phyloP scores from a whole-genome alignment of 2,888 invertebrate genomes.

The Scelioninae gen. 2 region DNA sequence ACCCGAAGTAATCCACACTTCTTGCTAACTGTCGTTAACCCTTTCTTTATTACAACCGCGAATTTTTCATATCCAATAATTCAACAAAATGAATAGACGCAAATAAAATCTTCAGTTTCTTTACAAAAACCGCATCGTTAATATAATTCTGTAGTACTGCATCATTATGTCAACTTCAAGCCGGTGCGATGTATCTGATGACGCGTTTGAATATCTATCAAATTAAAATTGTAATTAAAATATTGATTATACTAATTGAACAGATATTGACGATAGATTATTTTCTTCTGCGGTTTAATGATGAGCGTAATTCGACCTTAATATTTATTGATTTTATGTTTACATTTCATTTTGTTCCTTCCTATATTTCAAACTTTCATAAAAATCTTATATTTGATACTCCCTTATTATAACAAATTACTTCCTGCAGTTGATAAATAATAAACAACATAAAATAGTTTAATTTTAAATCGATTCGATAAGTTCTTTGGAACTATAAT shows the following conservation, averaged over 20 bases:
- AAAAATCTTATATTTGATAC: constrained; percentile 3
- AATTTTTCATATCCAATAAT: too few relatives aligned
- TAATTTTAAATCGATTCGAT: too few relatives aligned
- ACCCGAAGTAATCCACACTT: constrained; percentile 2
- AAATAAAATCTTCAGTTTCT: too few relatives aligned
- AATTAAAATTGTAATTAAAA: constrained; percentile 18
- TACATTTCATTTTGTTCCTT: neutral
- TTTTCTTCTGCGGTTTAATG: neutral
- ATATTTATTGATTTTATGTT: neutral
- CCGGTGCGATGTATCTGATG: neutral
- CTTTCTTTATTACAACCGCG: too few relatives aligned
- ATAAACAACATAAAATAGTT: too few relatives aligned
- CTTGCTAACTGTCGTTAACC: too few relatives aligned
- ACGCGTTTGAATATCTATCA: neutral
- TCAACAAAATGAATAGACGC: too few relatives aligned
- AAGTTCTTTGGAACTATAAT: too few relatives aligned
- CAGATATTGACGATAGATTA: too few relatives aligned
- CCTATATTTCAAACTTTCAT: constrained; percentile 2
- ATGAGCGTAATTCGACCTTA: neutral
- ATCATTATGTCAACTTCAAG: constrained; percentile 2
- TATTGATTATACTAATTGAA: constrained; percentile 22
- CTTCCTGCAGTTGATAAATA: too few relatives aligned
- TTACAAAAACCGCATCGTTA: too few relatives aligned
- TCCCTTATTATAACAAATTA: constrained; percentile 10
- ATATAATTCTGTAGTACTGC: too few relatives aligned